Conservation (phyloP, 1,140 invertebrate genomes). For the Drusus annulatus region DNA sequence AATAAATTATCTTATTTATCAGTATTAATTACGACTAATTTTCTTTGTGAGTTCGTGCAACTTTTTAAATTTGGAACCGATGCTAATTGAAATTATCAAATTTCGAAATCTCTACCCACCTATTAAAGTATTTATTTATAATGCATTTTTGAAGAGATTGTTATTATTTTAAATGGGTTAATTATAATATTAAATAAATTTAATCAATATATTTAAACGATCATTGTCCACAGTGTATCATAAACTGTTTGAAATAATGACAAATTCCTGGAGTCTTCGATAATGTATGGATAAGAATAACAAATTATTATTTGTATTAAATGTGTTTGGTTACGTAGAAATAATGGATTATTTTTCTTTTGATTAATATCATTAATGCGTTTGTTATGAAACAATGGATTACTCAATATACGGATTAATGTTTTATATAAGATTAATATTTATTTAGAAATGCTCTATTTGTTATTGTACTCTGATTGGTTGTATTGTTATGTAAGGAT, state of each 20-base stretch:
- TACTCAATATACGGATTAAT: background rate
- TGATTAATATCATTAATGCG: constrained; percentile 25
- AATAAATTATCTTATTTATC: too few species aligned
- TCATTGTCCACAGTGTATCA: background rate
- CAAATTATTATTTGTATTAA: constrained; percentile 13
- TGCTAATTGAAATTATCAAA: too few species aligned
- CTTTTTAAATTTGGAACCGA: too few species aligned
- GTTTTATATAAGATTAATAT: background rate
- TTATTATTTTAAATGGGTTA: too few species aligned
- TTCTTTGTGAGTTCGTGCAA: too few species aligned
- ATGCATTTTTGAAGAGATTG: too few species aligned
- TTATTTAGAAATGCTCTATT: constrained; percentile 29
- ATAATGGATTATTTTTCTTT: constrained; percentile 33
- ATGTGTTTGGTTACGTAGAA: background rate
- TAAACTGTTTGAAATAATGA: constrained; percentile 36
- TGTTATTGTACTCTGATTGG: background rate
- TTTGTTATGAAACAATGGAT: constrained; percentile 30
- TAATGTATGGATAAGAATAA: constrained; percentile 19
- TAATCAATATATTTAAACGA: constrained; percentile 30
- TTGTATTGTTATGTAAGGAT: background rate
- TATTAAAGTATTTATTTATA: too few species aligned
- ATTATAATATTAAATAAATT: background rate
- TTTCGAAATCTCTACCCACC: too few species aligned
- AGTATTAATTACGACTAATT: too few species aligned
- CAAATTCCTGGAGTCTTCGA: constrained; percentile 24